Evolutionary conservation across 2,888 invertebrate species (phyloP), one percentile per base, ranked within the genome.

Genomic region (Tuta absoluta): DNA sequence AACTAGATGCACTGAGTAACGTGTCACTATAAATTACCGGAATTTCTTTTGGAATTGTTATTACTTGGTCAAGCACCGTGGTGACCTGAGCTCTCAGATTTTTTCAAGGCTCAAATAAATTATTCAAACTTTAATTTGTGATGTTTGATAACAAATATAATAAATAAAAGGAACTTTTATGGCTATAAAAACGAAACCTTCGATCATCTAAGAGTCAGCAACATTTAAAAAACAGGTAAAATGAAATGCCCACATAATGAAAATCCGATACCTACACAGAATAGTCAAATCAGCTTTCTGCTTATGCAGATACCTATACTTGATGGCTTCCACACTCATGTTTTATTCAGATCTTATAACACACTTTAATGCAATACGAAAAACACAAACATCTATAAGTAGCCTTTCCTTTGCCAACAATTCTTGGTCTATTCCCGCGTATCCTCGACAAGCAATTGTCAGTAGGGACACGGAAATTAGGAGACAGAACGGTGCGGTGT

Each of bases 1-100:
- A 85, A 87, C 89, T 85, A 89, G 89, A 89, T 86, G 84, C 82
- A 74, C 86, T 89, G 87, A 86, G 87, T 89, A 89, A 89, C 85
- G 80, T 77, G 60, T 41, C 60, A 38, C 58, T 41, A 38, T 45
- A 61, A 45, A 45, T 41, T 28, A 24, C 60, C 45, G 60, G 60
- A 45, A 33, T 61, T 49, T 61, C 60, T 60, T 60, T 61, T 49
- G 23, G 14, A 61, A 61, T 8, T 33, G 28, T 33, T 61, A 61
- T 33, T 60, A n/a, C 21, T 60, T 60, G 45, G 60, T 45, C 60
- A 60, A 60, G 45, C 21, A 45, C 60, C 45, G 24, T 24, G 33
- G 8, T 45, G 60, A 45, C 33, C 21, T 62, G 28, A 19, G 41
- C 41, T 17, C 38, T 38, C 51, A 51, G n/a, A n/a, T n/a, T n/a